A percentile compares a stretch with the other conserved stretches of the same genome.
Evolutionary conservation across 1,140 invertebrate genomes (phyloP).

Genomic region (Bombus balteatus): DNA sequence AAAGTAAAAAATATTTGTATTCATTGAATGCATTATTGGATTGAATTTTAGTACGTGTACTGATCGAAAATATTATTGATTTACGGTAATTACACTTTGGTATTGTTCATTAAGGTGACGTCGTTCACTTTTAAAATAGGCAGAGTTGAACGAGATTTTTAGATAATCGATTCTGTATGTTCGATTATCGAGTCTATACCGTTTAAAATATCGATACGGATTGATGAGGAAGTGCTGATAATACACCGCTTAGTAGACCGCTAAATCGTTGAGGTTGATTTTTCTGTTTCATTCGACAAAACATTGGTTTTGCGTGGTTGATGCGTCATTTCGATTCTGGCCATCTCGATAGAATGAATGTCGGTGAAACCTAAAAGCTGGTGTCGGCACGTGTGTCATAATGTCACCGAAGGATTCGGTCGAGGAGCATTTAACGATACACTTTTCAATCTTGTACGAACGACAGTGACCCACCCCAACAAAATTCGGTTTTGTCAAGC

Average conservation of each 20-base stretch:
- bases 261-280: conserved; percentile 48
- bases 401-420: conserved; percentile 38
- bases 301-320: not conserved
- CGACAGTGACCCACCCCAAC: conserved; percentile 52
- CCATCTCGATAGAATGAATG: conserved; percentile 8
- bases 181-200: conserved; percentile 39
- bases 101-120: not conserved
- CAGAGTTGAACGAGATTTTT: not conserved
- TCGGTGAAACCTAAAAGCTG: conserved; percentile 19
- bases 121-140: conserved; percentile 2
- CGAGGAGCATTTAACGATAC: conserved; percentile 31
- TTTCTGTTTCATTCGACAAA: conserved; percentile 11
- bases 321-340: not conserved
- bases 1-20: not conserved
- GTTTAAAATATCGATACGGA: conserved; percentile 48
- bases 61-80: conserved; percentile 8
- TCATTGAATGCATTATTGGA: not conserved
- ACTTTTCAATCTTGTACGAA: conserved; percentile 22
- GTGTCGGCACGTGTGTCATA: conserved; percentile 30
- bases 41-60: not conserved
- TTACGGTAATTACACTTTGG: not conserved
- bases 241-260: conserved; percentile 42
- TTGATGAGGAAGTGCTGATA: conserved; percentile 48
- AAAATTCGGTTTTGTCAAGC: conserved; percentile 18
- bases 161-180: not conserved